Evolutionary conservation across 2,113 vertebrate species (phyloP), one percentile per base, ranked within the genome.

Genomic region (Gopherus flavomarginatus): DNA sequence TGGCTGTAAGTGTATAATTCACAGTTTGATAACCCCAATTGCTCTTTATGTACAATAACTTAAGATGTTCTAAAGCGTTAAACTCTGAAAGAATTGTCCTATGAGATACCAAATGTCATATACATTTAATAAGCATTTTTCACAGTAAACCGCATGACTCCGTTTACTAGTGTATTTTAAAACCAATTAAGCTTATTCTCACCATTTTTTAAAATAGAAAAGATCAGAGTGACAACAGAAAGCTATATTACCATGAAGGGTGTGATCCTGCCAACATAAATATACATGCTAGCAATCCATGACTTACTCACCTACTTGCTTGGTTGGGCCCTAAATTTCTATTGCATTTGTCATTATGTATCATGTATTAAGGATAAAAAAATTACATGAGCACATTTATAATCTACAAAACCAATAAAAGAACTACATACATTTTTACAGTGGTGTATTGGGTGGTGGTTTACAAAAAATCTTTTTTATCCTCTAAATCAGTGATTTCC

Each of bases 1-100:
- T 89, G 83, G 72, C 44, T 90, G 92, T 84, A 83, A 85, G 85
- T 90, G 2, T 88, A 90, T 92, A 94, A 92, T 57, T 93, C 50
- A 91, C 77, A 92, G 88, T 87, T 24, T 65, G 90, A 96, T 92
- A 87, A 94, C 62, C n/a, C 17, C 75, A 78, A 35, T 57, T 38
- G 38, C 17, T 16, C 5, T 72, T 50, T 94, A 8, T 56, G 31
- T 81, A 44, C 26, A 79, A 5, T 19, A 52, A 90, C 50, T 44
- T 21, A 77, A 91, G 19, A 93, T 65, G 53, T 62, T 94, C 93
- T 47, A 22, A 13, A 57, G 56, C 21, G 13, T 92, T 85, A 44
- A 72, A 52, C 16, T 91, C 27, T 12, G 12, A 47, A 77, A 86
- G 85, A 81, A 85, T 38, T 35, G 81, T 90, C 35, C 82, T 14